Conservation (phyloP, 2,113 vertebrate genomes). For the Dipodomys ordii region DNA sequence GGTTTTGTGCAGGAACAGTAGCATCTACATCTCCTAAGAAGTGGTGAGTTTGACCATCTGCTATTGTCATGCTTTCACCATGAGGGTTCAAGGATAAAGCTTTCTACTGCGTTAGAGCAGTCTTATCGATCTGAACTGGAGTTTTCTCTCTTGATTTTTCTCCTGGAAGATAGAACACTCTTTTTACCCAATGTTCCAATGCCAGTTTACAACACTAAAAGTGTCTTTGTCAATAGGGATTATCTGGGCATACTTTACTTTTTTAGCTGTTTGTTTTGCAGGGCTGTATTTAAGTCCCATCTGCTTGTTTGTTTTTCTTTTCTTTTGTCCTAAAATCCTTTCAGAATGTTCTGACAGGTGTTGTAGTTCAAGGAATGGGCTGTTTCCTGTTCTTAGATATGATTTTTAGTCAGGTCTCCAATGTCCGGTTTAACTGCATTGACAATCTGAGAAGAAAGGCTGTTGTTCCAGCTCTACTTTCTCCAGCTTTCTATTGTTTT, state of each 20-base stretch:
- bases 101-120: neutral
- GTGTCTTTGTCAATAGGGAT: neutral
- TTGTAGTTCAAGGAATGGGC: neutral
- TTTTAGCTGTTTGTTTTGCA: neutral
- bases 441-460: neutral
- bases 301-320: neutral
- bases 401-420: neutral
- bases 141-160: neutral
- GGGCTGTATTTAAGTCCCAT: neutral
- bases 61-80: neutral
- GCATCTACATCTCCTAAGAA: neutral
- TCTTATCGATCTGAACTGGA: neutral
- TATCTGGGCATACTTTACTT: neutral
- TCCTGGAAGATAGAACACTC: neutral
- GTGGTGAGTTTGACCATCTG: neutral
- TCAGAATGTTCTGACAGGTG: neutral
- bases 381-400: neutral
- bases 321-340: neutral
- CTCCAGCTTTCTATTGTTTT: neutral
- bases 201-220: neutral
- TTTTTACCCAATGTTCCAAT: neutral
- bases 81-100: neutral
- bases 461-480: no score
- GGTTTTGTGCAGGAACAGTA: neutral
- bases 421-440: neutral